Conservation (phyloP, 2,113 vertebrate genomes). For the Pseudopipra pipra region DNA sequence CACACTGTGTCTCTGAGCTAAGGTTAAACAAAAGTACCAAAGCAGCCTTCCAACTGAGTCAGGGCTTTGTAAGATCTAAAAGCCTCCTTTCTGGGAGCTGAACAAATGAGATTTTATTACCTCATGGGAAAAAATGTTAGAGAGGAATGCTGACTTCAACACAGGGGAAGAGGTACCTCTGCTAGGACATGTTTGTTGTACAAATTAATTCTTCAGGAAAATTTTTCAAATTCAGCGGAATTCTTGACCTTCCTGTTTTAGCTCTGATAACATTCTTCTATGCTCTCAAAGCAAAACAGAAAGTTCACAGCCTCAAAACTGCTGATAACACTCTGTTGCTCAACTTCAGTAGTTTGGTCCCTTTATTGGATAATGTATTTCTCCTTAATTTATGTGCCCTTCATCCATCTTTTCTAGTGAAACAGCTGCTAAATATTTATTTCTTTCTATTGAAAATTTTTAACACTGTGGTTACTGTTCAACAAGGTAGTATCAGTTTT, state of each 20-base stretch:
- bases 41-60: neutral
- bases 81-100: neutral
- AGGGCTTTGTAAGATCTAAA: neutral
- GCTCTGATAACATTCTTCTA: neutral
- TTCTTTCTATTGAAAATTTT: neutral
- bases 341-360: neutral
- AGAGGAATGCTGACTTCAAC: neutral
- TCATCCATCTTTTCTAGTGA: neutral
- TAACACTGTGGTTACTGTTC: neutral
- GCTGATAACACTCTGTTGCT: neutral
- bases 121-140: neutral
- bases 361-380: neutral
- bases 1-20: neutral
- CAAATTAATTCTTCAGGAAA: neutral
- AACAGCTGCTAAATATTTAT: neutral
- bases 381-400: neutral
- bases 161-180: neutral
- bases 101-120: neutral
- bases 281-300: neutral
- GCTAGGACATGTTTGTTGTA: neutral
- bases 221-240: neutral
- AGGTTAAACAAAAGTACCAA: neutral
- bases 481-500: neutral
- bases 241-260: neutral
- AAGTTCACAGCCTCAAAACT: neutral